These are phyloP conservation scores for Choloepus didactylus DNA, from an alignment of 2,797 vertebrate species.

Conservation along the genomic window DNA sequence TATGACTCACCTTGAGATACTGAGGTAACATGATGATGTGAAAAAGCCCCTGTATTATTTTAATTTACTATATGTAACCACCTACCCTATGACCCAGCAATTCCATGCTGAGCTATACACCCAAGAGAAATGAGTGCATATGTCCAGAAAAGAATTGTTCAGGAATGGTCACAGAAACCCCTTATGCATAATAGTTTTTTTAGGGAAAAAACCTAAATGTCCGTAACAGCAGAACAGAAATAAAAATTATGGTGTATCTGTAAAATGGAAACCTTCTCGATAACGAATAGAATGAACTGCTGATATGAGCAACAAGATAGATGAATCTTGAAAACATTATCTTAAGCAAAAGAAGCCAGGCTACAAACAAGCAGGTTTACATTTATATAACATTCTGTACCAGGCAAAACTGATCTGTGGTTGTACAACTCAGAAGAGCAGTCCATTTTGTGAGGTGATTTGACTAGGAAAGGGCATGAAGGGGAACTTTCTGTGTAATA, in stretches of 20 bases:
- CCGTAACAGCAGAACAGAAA: neutral
- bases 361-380: accelerated
- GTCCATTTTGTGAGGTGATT: neutral
- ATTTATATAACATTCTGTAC: neutral
- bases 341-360: neutral
- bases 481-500: neutral
- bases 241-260: neutral
- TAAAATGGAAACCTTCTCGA: neutral
- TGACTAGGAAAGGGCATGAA: neutral
- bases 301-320: neutral
- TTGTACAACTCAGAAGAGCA: neutral
- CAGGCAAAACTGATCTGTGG: neutral
- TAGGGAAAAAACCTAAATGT: neutral
- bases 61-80: no score
- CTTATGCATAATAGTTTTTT: neutral
- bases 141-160: neutral
- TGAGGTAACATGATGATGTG: no score
- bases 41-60: no score
- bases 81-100: neutral
- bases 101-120: neutral
- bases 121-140: neutral
- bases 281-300: neutral
- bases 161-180: neutral
- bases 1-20: no score
- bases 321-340: neutral